These are phyloP conservation scores for Axinella damicornis DNA, from an alignment of 37 sponge, comb jelly and placozoan species.

Conservation along the genomic window DNA sequence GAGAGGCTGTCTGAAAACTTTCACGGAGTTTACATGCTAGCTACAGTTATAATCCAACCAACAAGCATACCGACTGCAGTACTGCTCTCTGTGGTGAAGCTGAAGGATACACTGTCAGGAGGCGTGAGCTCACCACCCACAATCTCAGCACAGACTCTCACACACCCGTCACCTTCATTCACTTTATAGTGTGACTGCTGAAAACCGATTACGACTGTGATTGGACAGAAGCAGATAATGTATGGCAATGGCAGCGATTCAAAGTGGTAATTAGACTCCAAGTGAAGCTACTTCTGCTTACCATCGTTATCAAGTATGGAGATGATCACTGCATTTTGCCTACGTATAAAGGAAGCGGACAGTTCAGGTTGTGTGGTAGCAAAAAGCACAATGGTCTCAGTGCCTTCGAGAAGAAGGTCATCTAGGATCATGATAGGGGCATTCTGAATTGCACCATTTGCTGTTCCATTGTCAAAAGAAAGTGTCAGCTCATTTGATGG, in stretches of 20 bases:
- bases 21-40: too few species aligned
- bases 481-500: neutral
- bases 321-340: neutral
- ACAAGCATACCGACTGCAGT: too few species aligned
- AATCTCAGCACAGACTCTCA: neutral
- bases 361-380: neutral
- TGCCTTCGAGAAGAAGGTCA: neutral
- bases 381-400: neutral
- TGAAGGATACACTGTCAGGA: neutral
- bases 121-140: neutral
- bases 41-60: neutral
- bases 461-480: neutral
- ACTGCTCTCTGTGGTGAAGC: too few species aligned
- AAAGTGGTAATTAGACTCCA: too few species aligned
- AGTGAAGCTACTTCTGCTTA: too few species aligned
- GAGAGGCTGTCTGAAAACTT: too few species aligned
- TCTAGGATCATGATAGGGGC: neutral
- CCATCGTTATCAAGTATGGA: too few species aligned
- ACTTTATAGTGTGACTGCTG: neutral
- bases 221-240: too few species aligned
- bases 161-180: slow-evolving; percentile 2
- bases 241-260: too few species aligned
- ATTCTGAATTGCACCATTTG: neutral
- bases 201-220: too few species aligned
- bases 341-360: neutral